Evolutionary conservation across 2,888 invertebrate genomes (phyloP).

Genomic region (Pristionchus fissidentatus): DNA sequence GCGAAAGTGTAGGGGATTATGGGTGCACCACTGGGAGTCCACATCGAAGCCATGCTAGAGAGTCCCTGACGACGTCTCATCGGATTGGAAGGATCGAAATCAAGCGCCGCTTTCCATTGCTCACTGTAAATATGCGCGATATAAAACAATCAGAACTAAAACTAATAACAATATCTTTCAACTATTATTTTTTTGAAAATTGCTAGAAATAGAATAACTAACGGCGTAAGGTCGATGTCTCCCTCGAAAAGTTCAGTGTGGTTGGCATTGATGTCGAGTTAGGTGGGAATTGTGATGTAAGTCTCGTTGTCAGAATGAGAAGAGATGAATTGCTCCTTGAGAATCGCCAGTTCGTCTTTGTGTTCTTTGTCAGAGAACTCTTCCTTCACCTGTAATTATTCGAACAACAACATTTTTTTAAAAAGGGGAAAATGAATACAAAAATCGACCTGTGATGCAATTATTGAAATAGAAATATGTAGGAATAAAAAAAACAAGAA

Average conservation of each 20-base stretch:
- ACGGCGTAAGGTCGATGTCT: slow-evolving; percentile 10
- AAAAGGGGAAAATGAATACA: too few species aligned
- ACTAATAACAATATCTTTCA: not conserved
- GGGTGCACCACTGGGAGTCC: slow-evolving; percentile 6
- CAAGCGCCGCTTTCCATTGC: slow-evolving; percentile 32
- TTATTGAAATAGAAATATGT: too few species aligned
- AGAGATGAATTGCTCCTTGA: not conserved
- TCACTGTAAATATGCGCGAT: not conserved
- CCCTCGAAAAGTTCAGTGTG: slow-evolving; percentile 19
- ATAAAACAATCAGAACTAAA: not conserved
- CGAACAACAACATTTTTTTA: too few species aligned
- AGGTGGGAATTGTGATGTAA: not conserved
- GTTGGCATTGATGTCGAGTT: slow-evolving; percentile 8
- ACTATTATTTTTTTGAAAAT: not conserved
- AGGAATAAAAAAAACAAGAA: too few species aligned
- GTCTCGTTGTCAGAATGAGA: not conserved
- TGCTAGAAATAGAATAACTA: not conserved
- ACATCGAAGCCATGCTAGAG: not conserved
- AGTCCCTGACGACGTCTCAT: slow-evolving; percentile 15
- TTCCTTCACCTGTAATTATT: not conserved
- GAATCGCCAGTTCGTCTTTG: not conserved
- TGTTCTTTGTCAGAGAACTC: not conserved
- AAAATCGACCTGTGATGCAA: too few species aligned
- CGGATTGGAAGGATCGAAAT: slow-evolving; percentile 2
- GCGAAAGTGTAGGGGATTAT: slow-evolving; percentile 31